These are phyloP conservation scores for Rotaria sp. DNA, from an alignment of 2,888 invertebrate genomes.

Conservation along the genomic window DNA sequence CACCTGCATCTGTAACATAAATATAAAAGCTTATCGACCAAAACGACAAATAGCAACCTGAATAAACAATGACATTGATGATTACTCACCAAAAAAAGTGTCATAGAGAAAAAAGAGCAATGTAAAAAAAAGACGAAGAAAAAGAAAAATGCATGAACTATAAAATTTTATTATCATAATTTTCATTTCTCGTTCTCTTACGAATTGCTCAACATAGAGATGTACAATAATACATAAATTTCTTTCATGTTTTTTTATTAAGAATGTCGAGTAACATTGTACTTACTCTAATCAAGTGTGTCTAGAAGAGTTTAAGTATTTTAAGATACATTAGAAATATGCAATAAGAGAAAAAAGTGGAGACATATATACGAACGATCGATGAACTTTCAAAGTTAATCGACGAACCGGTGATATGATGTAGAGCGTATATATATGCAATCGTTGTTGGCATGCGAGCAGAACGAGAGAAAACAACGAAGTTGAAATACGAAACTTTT, in stretches of 20 bases:
- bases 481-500: constrained; percentile 21
- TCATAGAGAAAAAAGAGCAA: background rate
- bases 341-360: background rate
- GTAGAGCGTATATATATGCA: background rate
- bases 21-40: background rate
- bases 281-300: background rate
- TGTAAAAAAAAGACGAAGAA: too few species aligned
- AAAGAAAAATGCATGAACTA: background rate
- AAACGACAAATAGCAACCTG: background rate
- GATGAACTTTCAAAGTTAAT: background rate
- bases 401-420: background rate
- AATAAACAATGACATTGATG: background rate
- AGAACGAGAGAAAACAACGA: constrained; percentile 15
- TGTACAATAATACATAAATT: too few species aligned
- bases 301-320: background rate
- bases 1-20: constrained; percentile 2
- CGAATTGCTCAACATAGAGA: too few species aligned
- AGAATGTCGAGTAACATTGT: background rate
- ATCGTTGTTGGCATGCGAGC: background rate
- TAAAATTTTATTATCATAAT: background rate
- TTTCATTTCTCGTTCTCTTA: background rate
- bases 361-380: background rate
- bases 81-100: background rate
- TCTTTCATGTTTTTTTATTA: background rate
- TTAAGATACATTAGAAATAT: too few species aligned